phyloP scores from a whole-genome alignment of 2,113 vertebrate species.

The Antidorcas marsupialis region DNA sequence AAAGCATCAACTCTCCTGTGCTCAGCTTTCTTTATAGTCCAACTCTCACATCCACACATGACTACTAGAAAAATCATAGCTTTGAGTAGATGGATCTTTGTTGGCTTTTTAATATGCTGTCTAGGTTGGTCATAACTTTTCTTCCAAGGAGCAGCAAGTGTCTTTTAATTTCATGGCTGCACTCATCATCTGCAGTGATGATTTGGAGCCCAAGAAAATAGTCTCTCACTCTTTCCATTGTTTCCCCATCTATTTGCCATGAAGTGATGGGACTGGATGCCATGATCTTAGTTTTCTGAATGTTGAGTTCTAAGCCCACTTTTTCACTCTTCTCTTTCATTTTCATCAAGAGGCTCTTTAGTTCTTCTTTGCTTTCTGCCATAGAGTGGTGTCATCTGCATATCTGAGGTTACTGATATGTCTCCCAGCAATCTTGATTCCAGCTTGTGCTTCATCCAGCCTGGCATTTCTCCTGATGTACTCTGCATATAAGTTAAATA shows the following conservation, averaged over 20 bases:
- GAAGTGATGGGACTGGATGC: accelerated
- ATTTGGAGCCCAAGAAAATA: neutral
- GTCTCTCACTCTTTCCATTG: neutral
- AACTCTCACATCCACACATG: neutral
- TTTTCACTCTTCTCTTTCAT: neutral
- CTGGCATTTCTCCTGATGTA: neutral
- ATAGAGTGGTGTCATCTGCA: neutral
- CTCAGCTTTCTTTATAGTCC: neutral
- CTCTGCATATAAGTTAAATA: neutral
- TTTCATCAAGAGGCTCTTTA: neutral
- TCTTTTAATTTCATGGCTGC: neutral
- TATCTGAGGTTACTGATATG: neutral
- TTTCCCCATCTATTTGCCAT: neutral
- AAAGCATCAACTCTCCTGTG: neutral
- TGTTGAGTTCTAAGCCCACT: neutral
- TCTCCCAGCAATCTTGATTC: neutral
- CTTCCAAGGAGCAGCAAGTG: neutral
- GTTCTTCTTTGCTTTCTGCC: neutral
- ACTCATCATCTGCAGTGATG: neutral
- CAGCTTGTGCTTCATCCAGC: neutral
- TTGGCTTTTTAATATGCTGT: neutral
- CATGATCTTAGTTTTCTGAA: neutral
- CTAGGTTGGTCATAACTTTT: neutral
- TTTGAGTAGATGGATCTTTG: neutral
- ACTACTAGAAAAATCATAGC: neutral